Percentiles rank a stretch among this genome's conserved stretches.
phyloP scores from a whole-genome alignment of 2,113 vertebrate genomes.

The Pithys albifrons region DNA sequence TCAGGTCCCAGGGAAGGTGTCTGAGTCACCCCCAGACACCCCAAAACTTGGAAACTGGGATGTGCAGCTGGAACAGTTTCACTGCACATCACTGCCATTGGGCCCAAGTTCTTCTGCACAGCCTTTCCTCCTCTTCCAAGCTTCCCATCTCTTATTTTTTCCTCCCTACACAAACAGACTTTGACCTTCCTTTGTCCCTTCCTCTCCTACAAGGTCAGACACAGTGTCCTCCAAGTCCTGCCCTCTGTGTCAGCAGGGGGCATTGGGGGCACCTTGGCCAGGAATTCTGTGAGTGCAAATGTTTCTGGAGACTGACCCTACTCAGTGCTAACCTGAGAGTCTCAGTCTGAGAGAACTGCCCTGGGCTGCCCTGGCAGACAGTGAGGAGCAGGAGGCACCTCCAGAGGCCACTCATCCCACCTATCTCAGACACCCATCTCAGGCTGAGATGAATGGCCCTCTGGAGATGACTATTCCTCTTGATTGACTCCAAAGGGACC shows the following conservation, averaged over 20 bases:
- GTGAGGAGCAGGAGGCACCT: background rate
- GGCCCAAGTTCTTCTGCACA: background rate
- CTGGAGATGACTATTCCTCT: constrained; percentile 45
- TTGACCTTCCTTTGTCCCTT: background rate
- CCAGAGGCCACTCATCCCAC: constrained; percentile 48
- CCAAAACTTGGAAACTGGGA: background rate
- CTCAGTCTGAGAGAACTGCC: background rate
- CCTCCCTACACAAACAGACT: background rate
- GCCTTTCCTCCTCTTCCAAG: background rate
- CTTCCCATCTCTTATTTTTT: background rate
- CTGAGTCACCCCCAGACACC: background rate
- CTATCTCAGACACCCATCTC: constrained; percentile 38
- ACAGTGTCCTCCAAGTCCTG: background rate
- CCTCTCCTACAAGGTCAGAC: background rate
- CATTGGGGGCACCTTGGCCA: background rate
- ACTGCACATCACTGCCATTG: rapidly evolving
- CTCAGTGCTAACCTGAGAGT: background rate
- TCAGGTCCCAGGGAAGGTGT: background rate
- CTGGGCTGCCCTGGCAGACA: constrained; percentile 17
- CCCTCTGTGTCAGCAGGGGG: too few species aligned
- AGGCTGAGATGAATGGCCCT: background rate
- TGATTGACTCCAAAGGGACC: constrained; percentile 20
- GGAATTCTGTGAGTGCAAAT: background rate
- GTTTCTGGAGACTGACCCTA: background rate
- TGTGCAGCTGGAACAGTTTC: background rate